Evolutionary conservation across 2,797 vertebrate species (phyloP), one percentile per base, ranked within the genome.

Genomic region (Fringilla coelebs): DNA sequence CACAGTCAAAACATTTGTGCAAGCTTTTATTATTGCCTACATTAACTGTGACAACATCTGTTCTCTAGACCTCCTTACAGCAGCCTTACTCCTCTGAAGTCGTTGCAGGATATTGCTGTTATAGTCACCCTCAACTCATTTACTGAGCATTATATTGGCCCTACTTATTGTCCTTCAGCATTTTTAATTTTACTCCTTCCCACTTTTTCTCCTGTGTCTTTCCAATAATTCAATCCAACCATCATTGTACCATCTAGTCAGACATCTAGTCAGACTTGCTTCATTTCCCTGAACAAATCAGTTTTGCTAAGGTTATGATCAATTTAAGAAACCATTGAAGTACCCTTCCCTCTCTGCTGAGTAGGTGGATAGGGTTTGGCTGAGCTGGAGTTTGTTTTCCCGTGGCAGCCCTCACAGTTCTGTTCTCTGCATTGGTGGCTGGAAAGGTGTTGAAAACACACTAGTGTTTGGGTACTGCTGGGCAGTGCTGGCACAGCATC

Each of bases 41-140:
- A 67, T 82, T 80, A 93, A 82, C 71, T 74, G 55, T 82, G 70
- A 72, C 40, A 89, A 78, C 83, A 88, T 63, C 68, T 94, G 73
- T 83, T 96, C 76, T 77, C 68, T 45, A 60, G 45, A 58, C 19
- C 57, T 85, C 22, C 67, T 76, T 93, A 76, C 13, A 83, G 31
- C 32, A 92, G 57, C 20, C 75, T 89, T 61, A 13, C 28, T 88
- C 6, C 38, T 87, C 48, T 70, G 43, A 87, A 89, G 41, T 84
- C 46, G 15, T 48, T 85, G 34, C 49, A 45, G 15, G 11, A 77
- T 85, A 41, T 18, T 87, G 48, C 43, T 70, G 29, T 32, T 85
- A 83, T 8, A 63, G n/a, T 61, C 26, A 36, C 51, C 55, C 40
- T 45, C 26, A 66, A 25, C 17, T 83, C 20, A 31, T 80, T 73